These are phyloP conservation scores for Melanocharis versteri DNA, from an alignment of 2,113 vertebrate genomes.

Conservation along the genomic window DNA sequence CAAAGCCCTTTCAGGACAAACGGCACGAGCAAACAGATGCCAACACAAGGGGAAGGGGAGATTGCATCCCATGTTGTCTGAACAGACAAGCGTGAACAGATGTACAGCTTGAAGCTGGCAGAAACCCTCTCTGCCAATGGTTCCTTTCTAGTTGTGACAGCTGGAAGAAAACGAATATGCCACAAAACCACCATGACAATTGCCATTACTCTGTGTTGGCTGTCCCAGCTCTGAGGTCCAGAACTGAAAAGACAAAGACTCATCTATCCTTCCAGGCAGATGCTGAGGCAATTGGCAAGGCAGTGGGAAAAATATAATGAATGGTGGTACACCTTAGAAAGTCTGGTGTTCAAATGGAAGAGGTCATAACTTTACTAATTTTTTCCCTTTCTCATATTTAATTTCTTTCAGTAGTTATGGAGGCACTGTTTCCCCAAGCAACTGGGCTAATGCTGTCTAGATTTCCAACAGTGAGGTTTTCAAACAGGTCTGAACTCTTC, in stretches of 20 bases:
- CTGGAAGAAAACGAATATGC: constrained; percentile 37
- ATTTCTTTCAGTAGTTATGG: not conserved
- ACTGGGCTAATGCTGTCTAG: not conserved
- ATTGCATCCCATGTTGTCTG: not conserved
- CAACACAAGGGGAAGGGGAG: not conserved
- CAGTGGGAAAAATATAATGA: not conserved
- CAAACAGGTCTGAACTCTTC: not conserved
- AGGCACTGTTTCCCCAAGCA: not conserved
- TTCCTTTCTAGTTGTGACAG: constrained; percentile 37
- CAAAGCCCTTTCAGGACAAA: not conserved
- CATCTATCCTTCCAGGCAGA: not conserved
- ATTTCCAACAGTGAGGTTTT: not conserved
- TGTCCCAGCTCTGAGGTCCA: not conserved
- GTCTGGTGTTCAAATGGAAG: not conserved
- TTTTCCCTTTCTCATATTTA: not conserved
- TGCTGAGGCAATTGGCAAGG: not conserved
- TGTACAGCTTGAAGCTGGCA: constrained; percentile 30
- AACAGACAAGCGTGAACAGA: constrained; percentile 39
- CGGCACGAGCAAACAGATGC: not conserved
- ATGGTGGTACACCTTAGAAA: not conserved
- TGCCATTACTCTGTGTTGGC: not conserved
- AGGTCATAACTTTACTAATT: not conserved
- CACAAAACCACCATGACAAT: constrained; percentile 47
- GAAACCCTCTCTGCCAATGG: not conserved
- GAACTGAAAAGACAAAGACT: not conserved